Evolutionary conservation across 2,888 invertebrate species (phyloP).

Genomic region (Sympetrum striolatum): DNA sequence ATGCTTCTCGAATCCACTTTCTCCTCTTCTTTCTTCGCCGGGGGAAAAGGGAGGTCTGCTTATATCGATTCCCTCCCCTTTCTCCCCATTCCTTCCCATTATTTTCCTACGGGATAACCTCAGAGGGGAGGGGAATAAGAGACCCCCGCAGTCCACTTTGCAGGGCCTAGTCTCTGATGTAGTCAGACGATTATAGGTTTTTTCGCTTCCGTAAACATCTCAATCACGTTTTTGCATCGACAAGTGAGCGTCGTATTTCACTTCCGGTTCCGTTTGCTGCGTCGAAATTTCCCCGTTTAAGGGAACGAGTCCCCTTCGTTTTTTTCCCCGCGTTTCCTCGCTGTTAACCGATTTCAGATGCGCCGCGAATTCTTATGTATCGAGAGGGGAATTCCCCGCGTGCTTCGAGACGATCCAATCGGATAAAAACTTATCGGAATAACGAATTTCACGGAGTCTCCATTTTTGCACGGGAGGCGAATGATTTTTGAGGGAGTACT

Average conservation of each 20-base stretch:
- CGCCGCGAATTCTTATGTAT: neutral
- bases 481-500: neutral
- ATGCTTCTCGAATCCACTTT: neutral
- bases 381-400: neutral
- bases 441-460: neutral
- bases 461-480: neutral
- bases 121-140: neutral
- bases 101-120: neutral
- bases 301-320: too few relatives aligned
- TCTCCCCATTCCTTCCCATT: neutral
- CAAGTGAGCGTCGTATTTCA: neutral
- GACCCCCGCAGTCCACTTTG: neutral
- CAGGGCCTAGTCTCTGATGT: neutral
- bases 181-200: neutral
- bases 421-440: neutral
- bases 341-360: neutral
- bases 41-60: neutral
- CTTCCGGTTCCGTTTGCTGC: neutral
- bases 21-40: neutral
- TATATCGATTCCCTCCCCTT: slow-evolving; percentile 1
- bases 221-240: neutral
- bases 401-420: neutral
- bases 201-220: neutral
- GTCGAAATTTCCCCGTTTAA: neutral
- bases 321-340: neutral